Evolutionary conservation across 1,140 invertebrate species (phyloP), one percentile per base, ranked within the genome.

Genomic region (Calliopsis andreniformis): DNA sequence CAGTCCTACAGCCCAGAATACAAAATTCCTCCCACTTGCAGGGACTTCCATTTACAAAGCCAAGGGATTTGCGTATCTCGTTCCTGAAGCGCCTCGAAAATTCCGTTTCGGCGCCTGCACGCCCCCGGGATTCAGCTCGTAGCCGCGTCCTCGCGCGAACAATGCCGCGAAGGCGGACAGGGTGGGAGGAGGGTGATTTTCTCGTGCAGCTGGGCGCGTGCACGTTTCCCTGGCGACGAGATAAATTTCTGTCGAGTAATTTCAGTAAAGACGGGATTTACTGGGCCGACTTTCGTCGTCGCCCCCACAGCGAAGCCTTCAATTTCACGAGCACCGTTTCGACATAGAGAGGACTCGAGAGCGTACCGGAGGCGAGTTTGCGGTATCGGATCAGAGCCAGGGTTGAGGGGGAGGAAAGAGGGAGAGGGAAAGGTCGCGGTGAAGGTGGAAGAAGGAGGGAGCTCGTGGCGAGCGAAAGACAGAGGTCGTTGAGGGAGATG

Each of bases 221-320:
- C 49, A 55, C 18, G 39, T 73, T 51, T 25, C 39, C 49, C 28
- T 16, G 42, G 8, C 35, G 47, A 43, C 58, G 58, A 62, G 75
- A 77, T 71, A 78, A 78, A 72, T 78, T 78, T 59, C 51, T 16
- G 47, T 28, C 68, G 51, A 72, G 76, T 70, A 72, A 66, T 73
- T 78, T 78, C 53, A 32, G 51, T 66, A 66, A 78, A 73, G 68
- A 63, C 42, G 30, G 76, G 76, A 72, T 78, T 72, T 78, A 66
- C 53, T 55, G 51, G 59, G 25, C 51, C 69, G 59, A 78, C 69
- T 73, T 73, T 78, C 58, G 75, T 71, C 76, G 68, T 78, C 76
- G 76, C 69, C 69, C 76, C 69, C 61, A 55, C 53, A 66, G 32
- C 42, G 69, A 73, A 72, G 30, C 69, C 69, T 73, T 78, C 76